Evolutionary conservation across 53 echinoderm and acorn worm genomes (phyloP).

Genomic region (Holothuria scabra): DNA sequence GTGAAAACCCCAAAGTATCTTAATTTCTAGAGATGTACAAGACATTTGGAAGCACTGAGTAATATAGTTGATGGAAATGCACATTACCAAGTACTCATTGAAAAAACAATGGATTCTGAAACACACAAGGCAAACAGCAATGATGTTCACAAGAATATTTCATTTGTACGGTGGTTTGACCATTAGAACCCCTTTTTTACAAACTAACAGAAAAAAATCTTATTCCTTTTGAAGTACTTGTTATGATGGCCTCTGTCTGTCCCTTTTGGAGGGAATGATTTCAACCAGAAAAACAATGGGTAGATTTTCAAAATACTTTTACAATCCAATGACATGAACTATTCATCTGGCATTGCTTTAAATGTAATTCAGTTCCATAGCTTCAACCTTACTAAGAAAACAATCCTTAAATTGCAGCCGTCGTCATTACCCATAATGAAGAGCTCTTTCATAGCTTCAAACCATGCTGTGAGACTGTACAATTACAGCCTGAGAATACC

Average conservation of each 20-base stretch:
- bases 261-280: conserved; percentile 48
- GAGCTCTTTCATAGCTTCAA: too few relatives aligned
- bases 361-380: too few relatives aligned
- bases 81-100: conserved; percentile 52
- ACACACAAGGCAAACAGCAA: conserved; percentile 40
- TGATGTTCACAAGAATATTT: conserved; percentile 42
- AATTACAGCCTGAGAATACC: too few relatives aligned
- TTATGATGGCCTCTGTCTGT: conserved; percentile 43
- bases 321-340: background rate
- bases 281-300: conserved; percentile 51
- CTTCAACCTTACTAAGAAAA: too few relatives aligned
- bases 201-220: background rate
- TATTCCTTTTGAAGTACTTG: conserved; percentile 35
- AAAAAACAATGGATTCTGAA: conserved; percentile 36
- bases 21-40: conserved; percentile 44
- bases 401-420: too few relatives aligned
- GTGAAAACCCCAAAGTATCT: background rate
- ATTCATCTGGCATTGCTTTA: too few relatives aligned
- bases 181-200: conserved; percentile 22
- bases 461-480: too few relatives aligned
- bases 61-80: conserved; percentile 58
- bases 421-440: too few relatives aligned
- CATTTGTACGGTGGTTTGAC: conserved; percentile 35
- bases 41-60: conserved; percentile 57
- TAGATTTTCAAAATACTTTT: conserved; percentile 51